These are phyloP conservation scores for Eumerus sabulonum DNA, from an alignment of 2,888 invertebrate genomes.

Conservation along the genomic window DNA sequence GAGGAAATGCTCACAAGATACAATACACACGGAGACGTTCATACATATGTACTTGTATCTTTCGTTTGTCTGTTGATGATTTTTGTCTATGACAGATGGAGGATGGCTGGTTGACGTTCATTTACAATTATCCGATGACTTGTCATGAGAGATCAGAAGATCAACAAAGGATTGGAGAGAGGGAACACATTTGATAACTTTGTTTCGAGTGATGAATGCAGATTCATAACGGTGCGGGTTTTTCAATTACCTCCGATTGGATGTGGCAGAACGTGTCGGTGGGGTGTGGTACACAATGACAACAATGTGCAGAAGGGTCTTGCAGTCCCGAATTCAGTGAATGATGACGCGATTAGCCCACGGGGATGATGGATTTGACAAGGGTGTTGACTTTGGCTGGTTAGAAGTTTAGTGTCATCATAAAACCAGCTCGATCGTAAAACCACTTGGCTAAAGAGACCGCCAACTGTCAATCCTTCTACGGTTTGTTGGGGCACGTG, in stretches of 20 bases:
- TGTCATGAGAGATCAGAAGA: conserved; percentile 58
- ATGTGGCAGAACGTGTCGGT: neutral
- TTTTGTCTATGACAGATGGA: conserved; percentile 39
- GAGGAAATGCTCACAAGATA: conserved; percentile 16
- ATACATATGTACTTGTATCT: conserved; percentile 16
- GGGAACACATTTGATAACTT: conserved; percentile 33
- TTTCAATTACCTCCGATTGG: conserved; percentile 27
- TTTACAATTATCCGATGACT: conserved; percentile 60
- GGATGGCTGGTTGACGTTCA: conserved; percentile 23
- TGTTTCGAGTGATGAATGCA: conserved; percentile 45
- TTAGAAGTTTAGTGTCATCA: too few relatives aligned
- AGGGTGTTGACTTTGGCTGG: too few relatives aligned
- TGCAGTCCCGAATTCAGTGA: too few relatives aligned
- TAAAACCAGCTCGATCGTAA: too few relatives aligned
- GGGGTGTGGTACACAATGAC: too few relatives aligned
- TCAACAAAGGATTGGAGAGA: conserved; percentile 58
- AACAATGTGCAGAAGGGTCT: too few relatives aligned
- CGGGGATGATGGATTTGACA: too few relatives aligned
- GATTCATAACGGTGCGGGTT: conserved; percentile 23
- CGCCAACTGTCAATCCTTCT: too few relatives aligned
- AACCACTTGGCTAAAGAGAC: too few relatives aligned
- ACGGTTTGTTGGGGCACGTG: neutral
- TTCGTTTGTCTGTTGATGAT: conserved; percentile 43
- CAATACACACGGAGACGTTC: conserved; percentile 12
- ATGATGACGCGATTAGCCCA: too few relatives aligned